Evolutionary conservation across 2,888 invertebrate genomes (phyloP).

Genomic region (Nemapogon koenigi): DNA sequence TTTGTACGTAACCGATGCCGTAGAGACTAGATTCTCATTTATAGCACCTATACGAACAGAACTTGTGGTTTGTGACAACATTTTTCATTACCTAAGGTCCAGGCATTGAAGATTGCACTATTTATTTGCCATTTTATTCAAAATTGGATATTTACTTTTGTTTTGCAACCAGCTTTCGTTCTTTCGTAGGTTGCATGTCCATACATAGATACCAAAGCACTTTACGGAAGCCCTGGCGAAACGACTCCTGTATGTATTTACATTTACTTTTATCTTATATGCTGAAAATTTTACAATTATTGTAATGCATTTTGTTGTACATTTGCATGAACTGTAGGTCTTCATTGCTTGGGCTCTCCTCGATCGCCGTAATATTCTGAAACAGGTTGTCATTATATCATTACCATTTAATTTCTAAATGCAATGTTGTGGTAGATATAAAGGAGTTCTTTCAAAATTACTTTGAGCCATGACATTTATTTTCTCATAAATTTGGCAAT

Average conservation of each 20-base stretch:
- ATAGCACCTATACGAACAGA: too few relatives aligned
- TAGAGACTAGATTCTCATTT: too few relatives aligned
- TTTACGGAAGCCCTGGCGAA: constrained; percentile 61
- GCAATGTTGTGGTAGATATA: too few relatives aligned
- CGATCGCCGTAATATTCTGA: too few relatives aligned
- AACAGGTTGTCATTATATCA: neutral
- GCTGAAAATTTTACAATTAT: neutral
- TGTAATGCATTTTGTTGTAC: neutral
- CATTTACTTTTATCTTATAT: neutral
- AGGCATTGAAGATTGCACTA: constrained; percentile 3
- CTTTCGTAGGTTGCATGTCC: constrained; percentile 71
- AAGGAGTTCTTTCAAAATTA: too few relatives aligned
- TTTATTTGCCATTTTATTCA: constrained; percentile 19
- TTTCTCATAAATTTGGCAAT: too few relatives aligned
- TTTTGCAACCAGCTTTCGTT: constrained; percentile 62
- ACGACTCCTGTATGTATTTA: constrained; percentile 74
- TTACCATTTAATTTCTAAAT: too few relatives aligned
- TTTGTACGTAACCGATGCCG: too few relatives aligned
- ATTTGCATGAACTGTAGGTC: too few relatives aligned
- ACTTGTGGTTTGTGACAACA: neutral
- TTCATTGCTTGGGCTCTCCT: neutral
- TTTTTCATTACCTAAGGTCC: neutral
- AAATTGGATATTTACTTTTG: constrained; percentile 28
- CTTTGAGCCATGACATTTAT: too few relatives aligned
- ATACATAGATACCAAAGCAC: constrained; percentile 56